Evolutionary conservation across 2,888 invertebrate genomes (phyloP).

Genomic region (Noctua fimbriata): DNA sequence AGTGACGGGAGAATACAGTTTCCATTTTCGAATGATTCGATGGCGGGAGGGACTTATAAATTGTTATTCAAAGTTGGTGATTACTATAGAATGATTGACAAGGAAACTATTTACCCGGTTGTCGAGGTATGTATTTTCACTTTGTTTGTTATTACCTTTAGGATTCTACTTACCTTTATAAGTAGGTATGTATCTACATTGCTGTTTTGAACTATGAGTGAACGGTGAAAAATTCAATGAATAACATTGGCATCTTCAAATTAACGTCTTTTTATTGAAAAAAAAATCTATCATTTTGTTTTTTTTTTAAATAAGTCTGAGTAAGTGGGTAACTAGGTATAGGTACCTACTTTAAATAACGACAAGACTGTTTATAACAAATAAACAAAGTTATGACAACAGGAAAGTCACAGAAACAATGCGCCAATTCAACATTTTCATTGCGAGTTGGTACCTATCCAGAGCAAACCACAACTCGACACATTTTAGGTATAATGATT

Average conservation of each 20-base stretch:
- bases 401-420: background rate
- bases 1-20: constrained; percentile 92
- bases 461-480: background rate
- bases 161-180: background rate
- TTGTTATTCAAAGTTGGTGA: constrained; percentile 93
- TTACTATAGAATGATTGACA: constrained; percentile 91
- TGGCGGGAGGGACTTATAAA: constrained; percentile 93
- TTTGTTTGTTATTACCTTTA: background rate
- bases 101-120: constrained; percentile 93
- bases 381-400: background rate
- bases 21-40: constrained; percentile 90
- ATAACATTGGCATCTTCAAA: background rate
- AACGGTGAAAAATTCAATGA: background rate
- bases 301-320: background rate
- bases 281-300: background rate
- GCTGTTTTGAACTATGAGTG: background rate
- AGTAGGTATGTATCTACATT: background rate
- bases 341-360: background rate
- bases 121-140: constrained; percentile 91
- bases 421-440: background rate
- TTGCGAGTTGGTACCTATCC: background rate
- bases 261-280: background rate
- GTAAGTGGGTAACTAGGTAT: background rate
- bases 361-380: background rate
- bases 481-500: background rate